A percentile compares a stretch with the other conserved stretches of the same genome.
These are phyloP conservation scores for Mobula birostris DNA, from an alignment of 2,113 vertebrate genomes.

Conservation along the genomic window DNA sequence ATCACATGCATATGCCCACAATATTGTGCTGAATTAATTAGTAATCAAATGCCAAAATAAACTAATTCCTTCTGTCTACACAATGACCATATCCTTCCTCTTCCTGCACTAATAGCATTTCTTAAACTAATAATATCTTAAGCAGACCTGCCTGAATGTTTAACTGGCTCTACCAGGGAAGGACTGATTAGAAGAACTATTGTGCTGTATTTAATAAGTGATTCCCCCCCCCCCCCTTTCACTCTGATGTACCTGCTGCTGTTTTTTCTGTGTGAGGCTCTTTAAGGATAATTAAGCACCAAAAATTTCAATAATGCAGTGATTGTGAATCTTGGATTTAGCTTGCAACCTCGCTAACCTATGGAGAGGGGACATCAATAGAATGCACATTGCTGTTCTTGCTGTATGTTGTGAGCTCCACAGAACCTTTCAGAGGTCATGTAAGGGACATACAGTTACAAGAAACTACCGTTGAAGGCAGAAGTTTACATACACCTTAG, in stretches of 20 bases:
- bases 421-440: background rate
- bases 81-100: no score
- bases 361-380: background rate
- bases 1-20: no score
- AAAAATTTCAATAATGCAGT: background rate
- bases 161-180: background rate
- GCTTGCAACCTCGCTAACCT: background rate
- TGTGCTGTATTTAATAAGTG: background rate
- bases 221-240: background rate
- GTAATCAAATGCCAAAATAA: no score
- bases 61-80: no score
- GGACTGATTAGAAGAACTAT: background rate
- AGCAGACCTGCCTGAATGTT: background rate
- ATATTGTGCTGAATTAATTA: no score
- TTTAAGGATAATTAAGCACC: background rate
- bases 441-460: background rate
- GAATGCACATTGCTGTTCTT: background rate
- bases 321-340: background rate
- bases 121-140: background rate
- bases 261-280: background rate
- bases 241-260: background rate
- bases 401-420: background rate
- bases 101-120: background rate
- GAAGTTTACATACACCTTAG: no score
- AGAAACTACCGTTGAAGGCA: background rate